Percentiles rank a stretch among this genome's conserved stretches.
phyloP scores from a whole-genome alignment of 2,888 invertebrate species.

The Drosophila borborema region DNA sequence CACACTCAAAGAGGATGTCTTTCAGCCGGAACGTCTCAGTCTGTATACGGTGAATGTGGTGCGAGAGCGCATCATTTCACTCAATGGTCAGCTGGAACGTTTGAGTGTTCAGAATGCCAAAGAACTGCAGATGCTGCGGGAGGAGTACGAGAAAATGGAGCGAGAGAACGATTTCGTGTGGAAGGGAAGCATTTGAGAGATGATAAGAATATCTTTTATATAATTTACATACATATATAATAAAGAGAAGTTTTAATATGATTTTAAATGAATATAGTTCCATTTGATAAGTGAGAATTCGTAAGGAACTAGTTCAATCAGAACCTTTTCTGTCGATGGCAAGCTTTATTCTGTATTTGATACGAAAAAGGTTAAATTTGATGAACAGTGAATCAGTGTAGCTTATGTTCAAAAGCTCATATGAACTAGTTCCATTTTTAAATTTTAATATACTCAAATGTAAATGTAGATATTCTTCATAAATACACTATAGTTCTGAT shows the following conservation, averaged over 20 bases:
- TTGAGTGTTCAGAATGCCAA: constrained; percentile 71
- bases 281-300: background rate
- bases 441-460: too few relatives aligned
- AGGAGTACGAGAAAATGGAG: constrained; percentile 65
- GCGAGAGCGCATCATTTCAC: constrained; percentile 78
- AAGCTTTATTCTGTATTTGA: too few relatives aligned
- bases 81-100: constrained; percentile 76
- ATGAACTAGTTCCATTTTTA: background rate
- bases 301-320: too few relatives aligned
- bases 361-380: too few relatives aligned
- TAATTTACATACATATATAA: background rate
- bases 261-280: background rate
- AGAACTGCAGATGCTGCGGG: constrained; percentile 63
- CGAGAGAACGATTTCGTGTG: constrained; percentile 65
- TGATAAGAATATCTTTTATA: background rate
- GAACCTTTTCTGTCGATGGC: too few relatives aligned
- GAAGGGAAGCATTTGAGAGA: constrained; percentile 52
- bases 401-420: background rate
- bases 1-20: constrained; percentile 78
- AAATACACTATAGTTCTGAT: too few relatives aligned
- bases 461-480: too few relatives aligned
- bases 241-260: background rate
- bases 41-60: constrained; percentile 72
- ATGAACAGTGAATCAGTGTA: background rate
- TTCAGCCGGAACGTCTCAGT: constrained; percentile 72